Percentiles rank a stretch among this genome's conserved stretches.
Evolutionary conservation across 2,888 invertebrate species (phyloP).

Genomic region (Tubiluchus corallicola): DNA sequence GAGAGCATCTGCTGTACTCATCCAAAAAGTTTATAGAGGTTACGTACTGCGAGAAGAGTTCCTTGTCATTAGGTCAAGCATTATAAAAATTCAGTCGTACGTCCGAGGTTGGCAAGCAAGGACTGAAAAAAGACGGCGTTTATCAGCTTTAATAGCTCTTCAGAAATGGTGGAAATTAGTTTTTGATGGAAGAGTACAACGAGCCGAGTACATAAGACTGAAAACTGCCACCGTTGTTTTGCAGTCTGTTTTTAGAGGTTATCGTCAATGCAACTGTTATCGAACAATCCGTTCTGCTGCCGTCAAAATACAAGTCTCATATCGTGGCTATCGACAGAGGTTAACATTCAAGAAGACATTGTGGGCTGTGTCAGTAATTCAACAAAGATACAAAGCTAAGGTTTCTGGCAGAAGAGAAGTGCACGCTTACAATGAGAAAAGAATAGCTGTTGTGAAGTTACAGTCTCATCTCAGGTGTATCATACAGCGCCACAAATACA

Average conservation of each 20-base stretch:
- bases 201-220: too few species aligned
- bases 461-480: neutral
- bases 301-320: constrained; percentile 15
- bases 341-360: neutral
- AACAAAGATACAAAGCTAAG: neutral
- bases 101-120: neutral
- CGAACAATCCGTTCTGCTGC: constrained; percentile 12
- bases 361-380: neutral
- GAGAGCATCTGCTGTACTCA: constrained; percentile 12
- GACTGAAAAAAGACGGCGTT: neutral
- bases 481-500: neutral
- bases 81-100: constrained; percentile 8
- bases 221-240: neutral
- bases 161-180: neutral
- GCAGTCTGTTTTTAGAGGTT: constrained; percentile 10
- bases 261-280: neutral
- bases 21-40: constrained; percentile 14
- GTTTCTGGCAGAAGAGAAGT: neutral
- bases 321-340: constrained; percentile 13
- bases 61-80: neutral
- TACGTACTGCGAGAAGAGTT: neutral
- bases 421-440: neutral
- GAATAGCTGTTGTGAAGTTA: neutral
- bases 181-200: too few species aligned
- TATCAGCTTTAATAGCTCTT: too few species aligned